These are phyloP conservation scores for Drosophila anceps DNA, from an alignment of 2,888 invertebrate genomes.

Conservation along the genomic window DNA sequence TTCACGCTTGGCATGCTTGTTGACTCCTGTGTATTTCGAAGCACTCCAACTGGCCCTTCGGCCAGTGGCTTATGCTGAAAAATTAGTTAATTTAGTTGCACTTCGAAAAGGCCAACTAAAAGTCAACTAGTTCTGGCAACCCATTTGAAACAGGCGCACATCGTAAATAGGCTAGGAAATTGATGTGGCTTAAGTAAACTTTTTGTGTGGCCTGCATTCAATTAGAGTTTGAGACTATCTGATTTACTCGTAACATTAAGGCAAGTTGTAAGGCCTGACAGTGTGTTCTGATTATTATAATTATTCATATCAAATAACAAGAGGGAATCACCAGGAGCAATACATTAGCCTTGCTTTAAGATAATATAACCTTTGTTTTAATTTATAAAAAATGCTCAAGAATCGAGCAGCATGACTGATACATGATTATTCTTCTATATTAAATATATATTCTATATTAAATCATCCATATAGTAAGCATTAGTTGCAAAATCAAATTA, in stretches of 20 bases:
- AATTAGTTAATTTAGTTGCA: slow-evolving; percentile 76
- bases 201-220: slow-evolving; percentile 37
- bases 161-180: slow-evolving; percentile 65
- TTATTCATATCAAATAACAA: slow-evolving; percentile 10
- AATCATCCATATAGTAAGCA: no score
- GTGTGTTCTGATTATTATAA: slow-evolving; percentile 18
- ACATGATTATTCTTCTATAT: no score
- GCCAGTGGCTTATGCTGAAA: slow-evolving; percentile 71
- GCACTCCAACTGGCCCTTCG: slow-evolving; percentile 35
- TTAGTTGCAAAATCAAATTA: no score
- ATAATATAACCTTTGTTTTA: background rate
- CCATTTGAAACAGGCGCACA: slow-evolving; percentile 47
- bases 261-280: slow-evolving; percentile 1
- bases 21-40: slow-evolving; percentile 57
- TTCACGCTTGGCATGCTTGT: slow-evolving; percentile 76
- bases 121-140: slow-evolving; percentile 29
- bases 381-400: background rate
- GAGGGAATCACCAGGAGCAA: no score
- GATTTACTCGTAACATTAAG: slow-evolving; percentile 20
- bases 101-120: slow-evolving; percentile 32
- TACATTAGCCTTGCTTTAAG: no score
- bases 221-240: slow-evolving; percentile 36
- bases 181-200: slow-evolving; percentile 33
- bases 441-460: no score
- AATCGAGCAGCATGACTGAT: background rate